A percentile compares a stretch with the other conserved stretches of the same genome.
These are phyloP conservation scores for Boloria selene DNA, from an alignment of 2,888 invertebrate genomes.

Conservation along the genomic window DNA sequence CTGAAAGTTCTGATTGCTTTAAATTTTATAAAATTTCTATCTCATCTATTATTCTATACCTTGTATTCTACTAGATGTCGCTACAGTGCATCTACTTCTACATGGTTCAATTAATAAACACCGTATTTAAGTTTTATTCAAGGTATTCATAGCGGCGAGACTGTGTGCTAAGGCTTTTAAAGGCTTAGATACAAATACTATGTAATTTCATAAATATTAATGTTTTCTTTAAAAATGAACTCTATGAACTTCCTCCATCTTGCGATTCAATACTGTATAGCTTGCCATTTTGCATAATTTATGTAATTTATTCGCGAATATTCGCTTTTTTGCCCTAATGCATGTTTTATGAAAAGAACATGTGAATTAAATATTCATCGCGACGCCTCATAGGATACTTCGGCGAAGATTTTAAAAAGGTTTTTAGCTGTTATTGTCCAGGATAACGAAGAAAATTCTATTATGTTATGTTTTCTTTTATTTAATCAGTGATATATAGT, in stretches of 20 bases:
- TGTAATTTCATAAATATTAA: background rate
- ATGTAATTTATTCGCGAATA: constrained; percentile 38
- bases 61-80: too few species aligned
- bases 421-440: constrained; percentile 17
- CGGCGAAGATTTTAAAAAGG: constrained; percentile 5
- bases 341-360: constrained; percentile 40
- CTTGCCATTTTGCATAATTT: constrained; percentile 38
- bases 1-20: too few species aligned
- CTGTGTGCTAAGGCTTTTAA: too few species aligned
- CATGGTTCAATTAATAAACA: too few species aligned
- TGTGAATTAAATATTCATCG: constrained; percentile 29
- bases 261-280: constrained; percentile 4
- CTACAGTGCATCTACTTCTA: too few species aligned
- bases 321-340: constrained; percentile 38
- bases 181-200: too few species aligned
- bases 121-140: too few species aligned
- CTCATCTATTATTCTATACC: too few species aligned
- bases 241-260: background rate
- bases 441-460: background rate
- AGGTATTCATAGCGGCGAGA: too few species aligned
- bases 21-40: too few species aligned
- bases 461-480: background rate
- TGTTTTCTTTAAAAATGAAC: background rate
- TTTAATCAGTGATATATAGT: background rate
- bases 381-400: background rate